Percentiles rank a stretch among this genome's conserved stretches.
phyloP scores from a whole-genome alignment of 2,888 invertebrate genomes.

The Actias luna region DNA sequence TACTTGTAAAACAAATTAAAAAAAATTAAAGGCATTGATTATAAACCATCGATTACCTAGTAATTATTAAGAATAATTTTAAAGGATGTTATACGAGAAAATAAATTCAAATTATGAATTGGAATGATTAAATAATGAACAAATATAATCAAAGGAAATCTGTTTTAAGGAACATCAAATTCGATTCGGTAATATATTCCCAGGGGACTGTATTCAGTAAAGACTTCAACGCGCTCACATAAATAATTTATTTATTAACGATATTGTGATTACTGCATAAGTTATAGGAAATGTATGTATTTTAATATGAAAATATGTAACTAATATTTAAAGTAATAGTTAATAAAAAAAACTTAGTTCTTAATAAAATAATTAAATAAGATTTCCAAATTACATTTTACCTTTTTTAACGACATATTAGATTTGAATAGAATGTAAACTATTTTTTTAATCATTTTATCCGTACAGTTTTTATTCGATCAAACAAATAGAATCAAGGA shows the following conservation, averaged over 20 bases:
- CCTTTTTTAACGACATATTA: background rate
- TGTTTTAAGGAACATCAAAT: background rate
- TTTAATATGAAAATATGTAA: no score
- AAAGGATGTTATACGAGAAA: background rate
- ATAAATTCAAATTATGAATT: background rate
- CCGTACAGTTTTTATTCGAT: conserved; percentile 18
- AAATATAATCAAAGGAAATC: background rate
- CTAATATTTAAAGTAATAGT: no score
- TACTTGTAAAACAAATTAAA: background rate
- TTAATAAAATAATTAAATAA: background rate
- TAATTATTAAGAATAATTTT: background rate
- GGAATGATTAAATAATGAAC: background rate
- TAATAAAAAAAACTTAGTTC: no score
- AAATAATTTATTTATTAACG: background rate
- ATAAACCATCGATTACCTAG: background rate
- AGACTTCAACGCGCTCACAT: conserved; percentile 18
- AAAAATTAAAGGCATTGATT: background rate
- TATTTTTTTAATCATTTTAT: background rate
- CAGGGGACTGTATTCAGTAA: conserved; percentile 9
- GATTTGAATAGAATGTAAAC: conserved; percentile 4
- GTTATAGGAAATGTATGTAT: no score
- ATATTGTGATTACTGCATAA: no score
- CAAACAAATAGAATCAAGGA: conserved; percentile 18
- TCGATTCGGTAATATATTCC: background rate
- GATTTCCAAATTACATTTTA: background rate